Evolutionary conservation across 2,797 vertebrate species (phyloP).

Genomic region (Cossypha caffra): DNA sequence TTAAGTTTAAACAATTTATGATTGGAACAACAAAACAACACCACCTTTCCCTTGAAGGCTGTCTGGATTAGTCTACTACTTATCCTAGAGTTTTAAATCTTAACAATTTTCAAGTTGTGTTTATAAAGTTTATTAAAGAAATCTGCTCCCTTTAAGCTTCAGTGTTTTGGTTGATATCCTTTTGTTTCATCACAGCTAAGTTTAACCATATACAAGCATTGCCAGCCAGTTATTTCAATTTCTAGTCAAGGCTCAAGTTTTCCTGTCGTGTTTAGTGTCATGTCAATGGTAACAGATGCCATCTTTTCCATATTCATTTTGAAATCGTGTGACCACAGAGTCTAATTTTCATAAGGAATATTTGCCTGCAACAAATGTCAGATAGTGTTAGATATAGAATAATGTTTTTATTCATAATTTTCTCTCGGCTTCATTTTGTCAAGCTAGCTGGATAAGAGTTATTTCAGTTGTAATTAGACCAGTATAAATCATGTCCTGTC

Average conservation of each 20-base stretch:
- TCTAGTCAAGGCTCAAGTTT: background rate
- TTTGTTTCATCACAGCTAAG: background rate
- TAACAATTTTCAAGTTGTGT: background rate
- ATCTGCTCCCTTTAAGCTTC: background rate
- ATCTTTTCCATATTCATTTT: background rate
- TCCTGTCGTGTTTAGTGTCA: background rate
- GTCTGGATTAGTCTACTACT: background rate
- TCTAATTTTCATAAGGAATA: background rate
- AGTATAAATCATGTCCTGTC: background rate
- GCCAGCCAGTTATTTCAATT: background rate
- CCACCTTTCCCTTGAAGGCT: background rate
- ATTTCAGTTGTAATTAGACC: background rate
- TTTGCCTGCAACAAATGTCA: background rate
- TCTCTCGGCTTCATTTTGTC: background rate
- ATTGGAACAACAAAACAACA: background rate
- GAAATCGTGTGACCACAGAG: background rate
- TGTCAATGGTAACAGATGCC: background rate
- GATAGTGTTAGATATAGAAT: background rate
- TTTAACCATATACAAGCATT: background rate
- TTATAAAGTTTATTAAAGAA: background rate
- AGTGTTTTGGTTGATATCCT: background rate
- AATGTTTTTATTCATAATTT: background rate
- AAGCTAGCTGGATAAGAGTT: background rate
- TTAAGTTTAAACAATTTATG: background rate
- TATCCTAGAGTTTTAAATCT: background rate